Conservation (phyloP, 2,797 vertebrate species). For the Podarcis lilfordi region DNA sequence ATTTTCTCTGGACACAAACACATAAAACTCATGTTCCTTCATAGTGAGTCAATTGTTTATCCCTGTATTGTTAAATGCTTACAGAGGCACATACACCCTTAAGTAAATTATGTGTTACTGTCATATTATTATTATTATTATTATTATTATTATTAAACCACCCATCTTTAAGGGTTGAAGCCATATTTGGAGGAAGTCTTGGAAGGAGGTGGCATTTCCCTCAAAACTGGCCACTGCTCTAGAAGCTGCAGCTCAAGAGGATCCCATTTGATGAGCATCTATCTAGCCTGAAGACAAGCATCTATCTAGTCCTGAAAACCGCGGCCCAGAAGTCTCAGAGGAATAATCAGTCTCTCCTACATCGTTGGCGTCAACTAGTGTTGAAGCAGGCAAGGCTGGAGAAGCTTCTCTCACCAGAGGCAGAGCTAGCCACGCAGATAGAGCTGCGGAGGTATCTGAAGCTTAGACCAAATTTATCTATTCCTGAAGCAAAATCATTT, state of each 20-base stretch:
- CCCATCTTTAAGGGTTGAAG: not conserved
- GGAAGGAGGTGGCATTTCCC: not conserved
- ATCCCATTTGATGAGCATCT: no score
- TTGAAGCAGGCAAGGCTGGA: not conserved
- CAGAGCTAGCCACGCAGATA: not conserved
- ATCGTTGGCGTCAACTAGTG: not conserved
- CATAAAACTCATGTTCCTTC: not conserved
- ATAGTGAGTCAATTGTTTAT: not conserved
- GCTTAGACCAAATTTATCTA: not conserved
- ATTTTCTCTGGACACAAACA: not conserved
- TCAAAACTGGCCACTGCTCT: not conserved
- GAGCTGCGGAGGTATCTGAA: not conserved
- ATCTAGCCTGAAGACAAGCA: no score
- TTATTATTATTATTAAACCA: not conserved
- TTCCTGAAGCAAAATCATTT: no score
- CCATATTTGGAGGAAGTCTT: not conserved
- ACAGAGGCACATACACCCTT: not conserved
- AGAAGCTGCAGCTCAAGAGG: not conserved
- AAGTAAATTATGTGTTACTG: not conserved
- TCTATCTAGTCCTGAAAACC: no score
- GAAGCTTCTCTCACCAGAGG: no score
- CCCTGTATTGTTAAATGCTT: not conserved
- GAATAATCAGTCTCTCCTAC: not conserved
- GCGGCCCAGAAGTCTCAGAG: not conserved
- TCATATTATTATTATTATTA: rapidly evolving